These are phyloP conservation scores for Lepus europaeus DNA, from an alignment of 2,113 vertebrate species.

Conservation along the genomic window DNA sequence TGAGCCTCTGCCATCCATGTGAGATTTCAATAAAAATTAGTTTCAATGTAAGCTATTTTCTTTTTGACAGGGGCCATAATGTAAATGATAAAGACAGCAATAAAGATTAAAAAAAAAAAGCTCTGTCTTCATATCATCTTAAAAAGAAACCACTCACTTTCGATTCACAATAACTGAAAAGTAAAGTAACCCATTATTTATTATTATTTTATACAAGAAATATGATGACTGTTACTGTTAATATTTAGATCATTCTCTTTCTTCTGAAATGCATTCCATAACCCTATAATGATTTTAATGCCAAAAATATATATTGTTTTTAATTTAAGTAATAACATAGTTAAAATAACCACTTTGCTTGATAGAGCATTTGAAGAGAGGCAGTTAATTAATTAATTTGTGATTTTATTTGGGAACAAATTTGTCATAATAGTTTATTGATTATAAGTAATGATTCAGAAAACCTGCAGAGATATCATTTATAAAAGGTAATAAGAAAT, in stretches of 20 bases:
- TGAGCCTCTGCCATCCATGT: no score
- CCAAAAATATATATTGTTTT: slow-evolving; percentile 42
- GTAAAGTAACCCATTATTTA: slow-evolving; percentile 65
- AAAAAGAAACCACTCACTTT: slow-evolving; percentile 50
- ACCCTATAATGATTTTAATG: slow-evolving; percentile 67
- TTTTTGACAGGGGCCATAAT: background rate
- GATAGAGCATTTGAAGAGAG: slow-evolving; percentile 49
- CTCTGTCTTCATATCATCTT: background rate
- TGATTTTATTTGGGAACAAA: slow-evolving; percentile 71
- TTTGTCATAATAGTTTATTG: slow-evolving; percentile 77
- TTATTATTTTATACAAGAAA: slow-evolving; percentile 38
- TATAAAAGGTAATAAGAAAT: slow-evolving; percentile 85
- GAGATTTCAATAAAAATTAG: background rate
- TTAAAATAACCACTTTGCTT: slow-evolving; percentile 6
- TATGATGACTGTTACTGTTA: slow-evolving; percentile 5
- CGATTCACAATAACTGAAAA: slow-evolving; percentile 68
- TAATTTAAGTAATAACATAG: slow-evolving; percentile 8
- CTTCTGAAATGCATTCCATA: slow-evolving; percentile 54
- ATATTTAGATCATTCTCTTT: slow-evolving; percentile 64
- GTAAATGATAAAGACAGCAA: background rate
- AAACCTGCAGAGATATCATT: slow-evolving; percentile 82
- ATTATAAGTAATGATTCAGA: slow-evolving; percentile 84
- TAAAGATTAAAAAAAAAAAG: background rate
- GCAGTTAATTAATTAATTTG: background rate
- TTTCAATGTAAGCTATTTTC: background rate